Evolutionary conservation across 2,888 invertebrate species (phyloP).

Genomic region (Isotomurus palustris): DNA sequence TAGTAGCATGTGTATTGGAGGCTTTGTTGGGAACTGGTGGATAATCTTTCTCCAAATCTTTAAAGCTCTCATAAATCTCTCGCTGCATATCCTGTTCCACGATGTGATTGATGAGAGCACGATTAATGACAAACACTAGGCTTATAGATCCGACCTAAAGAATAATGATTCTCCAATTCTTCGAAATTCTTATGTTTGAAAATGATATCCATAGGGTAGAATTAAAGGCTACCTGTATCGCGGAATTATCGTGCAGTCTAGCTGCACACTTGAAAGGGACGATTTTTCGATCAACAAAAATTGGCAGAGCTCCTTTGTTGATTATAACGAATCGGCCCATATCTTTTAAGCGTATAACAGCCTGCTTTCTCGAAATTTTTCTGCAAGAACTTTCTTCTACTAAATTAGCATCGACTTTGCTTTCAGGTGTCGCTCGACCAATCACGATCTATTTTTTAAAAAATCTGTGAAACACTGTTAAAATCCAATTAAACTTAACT

Average conservation of each 20-base stretch:
- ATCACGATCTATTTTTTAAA: constrained; percentile 68
- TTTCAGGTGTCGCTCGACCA: constrained; percentile 82
- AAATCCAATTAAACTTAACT: not conserved
- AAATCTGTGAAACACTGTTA: not conserved
- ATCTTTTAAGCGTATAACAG: constrained; percentile 79
- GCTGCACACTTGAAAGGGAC: constrained; percentile 83
- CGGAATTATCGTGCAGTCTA: constrained; percentile 85
- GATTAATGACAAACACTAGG: constrained; percentile 42
- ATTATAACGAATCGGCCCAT: constrained; percentile 92
- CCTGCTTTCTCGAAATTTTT: constrained; percentile 89
- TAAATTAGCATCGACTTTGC: constrained; percentile 84
- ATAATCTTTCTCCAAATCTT: constrained; percentile 8
- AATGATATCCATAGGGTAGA: not conserved
- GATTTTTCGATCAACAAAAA: constrained; percentile 90
- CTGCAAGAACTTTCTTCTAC: constrained; percentile 89
- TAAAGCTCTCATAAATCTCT: constrained; percentile 11
- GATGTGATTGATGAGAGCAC: constrained; percentile 13
- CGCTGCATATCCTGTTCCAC: constrained; percentile 2
- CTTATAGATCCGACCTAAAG: constrained; percentile 37
- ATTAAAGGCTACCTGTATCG: constrained; percentile 69
- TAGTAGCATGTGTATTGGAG: no score
- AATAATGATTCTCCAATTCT: not conserved
- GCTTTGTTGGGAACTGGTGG: not conserved
- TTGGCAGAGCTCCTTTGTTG: constrained; percentile 90
- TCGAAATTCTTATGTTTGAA: not conserved